Base-by-base conservation (phyloP, 2,797 vertebrate species). In the Bufotes viridis region DNA sequence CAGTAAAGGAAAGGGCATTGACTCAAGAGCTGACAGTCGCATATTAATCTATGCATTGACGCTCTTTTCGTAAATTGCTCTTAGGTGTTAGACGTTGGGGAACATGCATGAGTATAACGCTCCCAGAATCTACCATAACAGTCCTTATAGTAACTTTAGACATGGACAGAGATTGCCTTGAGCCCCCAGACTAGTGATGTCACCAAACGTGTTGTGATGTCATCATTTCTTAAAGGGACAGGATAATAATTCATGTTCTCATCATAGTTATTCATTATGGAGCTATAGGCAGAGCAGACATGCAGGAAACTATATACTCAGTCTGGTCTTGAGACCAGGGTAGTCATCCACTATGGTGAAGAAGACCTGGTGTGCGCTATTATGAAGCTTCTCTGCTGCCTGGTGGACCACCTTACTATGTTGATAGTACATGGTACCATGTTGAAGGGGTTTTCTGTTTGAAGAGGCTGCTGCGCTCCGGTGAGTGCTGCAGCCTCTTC, bases 11-110 rank as follows among this genome's bases (percentile, higher is more conserved):
- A 88, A 9, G 24, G 86, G 78, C 88, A 90, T 75, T 14, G 87
- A 89, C 81, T 82, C 24, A 22, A 75, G 42, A 86, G 51, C 84
- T 82, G 78, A 74, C 49, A 76, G 78, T 65, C 57, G 60, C 24
- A 72, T 86, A 86, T 65, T 70, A 58, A 89, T 86, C 70, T 82
- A 76, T 89, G 82, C 78, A 78, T 83, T 87, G 81, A 29, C n/a
- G 6, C 24, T 65, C 58, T 81, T 65, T 85, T 72, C 74, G 74
- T 20, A 85, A 81, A 84, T 83, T 79, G 24, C 24, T 42, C 84
- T 79, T 84, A 85, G 75, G 81, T 82, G 72, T 76, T 63, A 72
- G 87, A 24, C 51, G 79, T 63, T 4, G 60, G 22, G 82, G 60
- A 70, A 34, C 76, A 88, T 15, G 75, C 87, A 81, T 86, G 72